Base-by-base conservation (phyloP, 2,113 vertebrate genomes). In the Progne subis region DNA sequence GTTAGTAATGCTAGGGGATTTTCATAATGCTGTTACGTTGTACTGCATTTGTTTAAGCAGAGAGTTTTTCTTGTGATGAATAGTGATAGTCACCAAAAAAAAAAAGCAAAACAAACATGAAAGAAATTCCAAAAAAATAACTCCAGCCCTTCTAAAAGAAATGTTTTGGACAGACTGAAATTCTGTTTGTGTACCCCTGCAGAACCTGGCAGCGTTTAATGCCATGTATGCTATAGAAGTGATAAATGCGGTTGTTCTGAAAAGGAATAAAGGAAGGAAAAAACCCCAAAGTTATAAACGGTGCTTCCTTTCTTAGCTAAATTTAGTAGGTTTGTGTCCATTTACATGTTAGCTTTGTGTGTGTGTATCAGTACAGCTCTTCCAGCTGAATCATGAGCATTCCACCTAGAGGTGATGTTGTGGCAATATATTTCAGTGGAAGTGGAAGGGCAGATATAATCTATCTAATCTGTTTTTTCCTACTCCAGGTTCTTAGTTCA, bases 211-310 rank as follows among this genome's bases (percentile, higher is more conserved):
- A 68, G 24, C 24, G 31, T 87, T 92, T 82, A 61, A 82, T 59
- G 44, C 52, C 11, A 0, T 53, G 49, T 56, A 16, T 6, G 1
- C 39, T 5, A 3, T 57, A 29, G 14, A 89, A 71, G 18, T 55
- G 69, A 55, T 74, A 49, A 59, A 55, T 50, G 34, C 55, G 32
- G 4, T 63, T 63, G n/a, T 65, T 84, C 13, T 39, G 31, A 56
- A 86, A 91, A 52, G 8, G 24, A 4, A 21, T 70, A 18, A 82
- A 67, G 20, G 37, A 65, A 79, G 18, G 37, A 67, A 43, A 80
- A 34, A 14, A 0, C 3, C 7, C 7, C 7, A 11, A 57, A 52
- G 23, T 52, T 84, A 11, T 14, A 63, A 89, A 59, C 0, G 4
- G 26, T 68, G 61, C 31, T 76, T 64, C 2, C 9, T 64, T 80